These are phyloP conservation scores for Gandaritis pyraliata DNA, from an alignment of 2,888 invertebrate genomes.

Conservation along the genomic window DNA sequence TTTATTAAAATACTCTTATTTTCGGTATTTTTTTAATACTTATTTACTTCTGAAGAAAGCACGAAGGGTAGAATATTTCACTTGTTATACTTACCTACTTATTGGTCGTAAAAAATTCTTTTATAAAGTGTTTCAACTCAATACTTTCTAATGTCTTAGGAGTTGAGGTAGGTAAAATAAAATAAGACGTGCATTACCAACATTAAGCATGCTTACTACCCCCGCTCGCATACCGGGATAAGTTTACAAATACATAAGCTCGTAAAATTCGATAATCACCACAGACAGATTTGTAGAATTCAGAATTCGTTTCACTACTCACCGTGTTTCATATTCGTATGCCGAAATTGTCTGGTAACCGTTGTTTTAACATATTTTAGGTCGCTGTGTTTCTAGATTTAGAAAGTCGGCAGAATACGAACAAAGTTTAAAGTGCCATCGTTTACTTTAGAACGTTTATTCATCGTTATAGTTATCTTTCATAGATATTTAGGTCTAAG, in stretches of 20 bases:
- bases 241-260: constrained; percentile 73
- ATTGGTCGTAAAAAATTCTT: not conserved
- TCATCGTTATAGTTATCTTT: not conserved
- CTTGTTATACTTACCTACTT: no score
- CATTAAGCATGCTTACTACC: constrained; percentile 37
- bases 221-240: constrained; percentile 70
- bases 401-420: no score
- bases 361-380: constrained; percentile 20
- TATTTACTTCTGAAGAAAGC: not conserved
- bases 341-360: constrained; percentile 1
- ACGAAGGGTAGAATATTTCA: not conserved
- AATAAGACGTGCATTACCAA: constrained; percentile 66
- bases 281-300: constrained; percentile 74
- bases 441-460: constrained; percentile 2
- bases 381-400: constrained; percentile 6
- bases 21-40: not conserved
- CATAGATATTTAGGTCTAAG: not conserved
- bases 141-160: not conserved
- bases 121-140: constrained; percentile 1
- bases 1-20: constrained; percentile 7
- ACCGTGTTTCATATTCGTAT: constrained; percentile 3
- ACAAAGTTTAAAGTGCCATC: constrained; percentile 1
- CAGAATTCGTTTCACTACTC: constrained; percentile 37
- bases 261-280: constrained; percentile 83
- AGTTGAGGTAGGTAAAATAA: constrained; percentile 15